Base-by-base conservation (phyloP, 2,888 invertebrate genomes). In the Coenonympha glycerion region DNA sequence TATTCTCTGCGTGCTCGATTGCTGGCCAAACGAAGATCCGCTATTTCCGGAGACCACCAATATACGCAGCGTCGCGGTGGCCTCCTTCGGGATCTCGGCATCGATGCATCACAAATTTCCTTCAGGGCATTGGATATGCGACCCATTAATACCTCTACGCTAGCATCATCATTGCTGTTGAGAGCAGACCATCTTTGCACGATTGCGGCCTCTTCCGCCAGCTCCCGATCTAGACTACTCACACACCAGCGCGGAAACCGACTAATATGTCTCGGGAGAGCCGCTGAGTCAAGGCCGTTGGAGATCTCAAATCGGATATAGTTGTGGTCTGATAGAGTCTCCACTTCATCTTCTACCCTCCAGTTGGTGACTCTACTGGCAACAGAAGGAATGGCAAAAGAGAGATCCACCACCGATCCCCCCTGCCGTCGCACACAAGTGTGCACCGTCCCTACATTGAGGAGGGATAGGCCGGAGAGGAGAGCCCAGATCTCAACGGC, bases 261-360 rank as follows among this genome's bases (percentile, higher is more conserved):
- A 19, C 19, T 36, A 6, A 6, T 8, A 9, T n/a, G 9, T 8
- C 26, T 26, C 3, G 26, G 8, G n/a, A 8, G 8, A 1, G 1
- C 8, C n/a, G 26, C 2, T 0, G 8, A 8, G 3, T 9, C 31
- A 6, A 15, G 8, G 8, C 2, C 2, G 31, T 5, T 31, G 13
- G 31, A 31, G 9, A 42, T 19, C 30, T 42, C 42, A 11, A 42
- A 42, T 2, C 42, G 28, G 8, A 42, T 30, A 42, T 42, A 42
- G 3, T 11, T 30, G 6, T 42, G 42, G 11, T 42, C 42, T 13
- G 42, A 42, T 2, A 42, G 42, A 5, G 42, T 42, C 42, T 42
- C 42, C 21, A 30, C 24, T 11, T 19, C 31, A 5, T 42, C 42
- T 11, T 39, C 30, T 6, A 51, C 46, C n/a, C 41, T 40, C 46